A percentile compares a stretch with the other conserved stretches of the same genome.
Conservation (phyloP, 53 echinoderm and acorn worm species). For the Echinometra lucunter region DNA sequence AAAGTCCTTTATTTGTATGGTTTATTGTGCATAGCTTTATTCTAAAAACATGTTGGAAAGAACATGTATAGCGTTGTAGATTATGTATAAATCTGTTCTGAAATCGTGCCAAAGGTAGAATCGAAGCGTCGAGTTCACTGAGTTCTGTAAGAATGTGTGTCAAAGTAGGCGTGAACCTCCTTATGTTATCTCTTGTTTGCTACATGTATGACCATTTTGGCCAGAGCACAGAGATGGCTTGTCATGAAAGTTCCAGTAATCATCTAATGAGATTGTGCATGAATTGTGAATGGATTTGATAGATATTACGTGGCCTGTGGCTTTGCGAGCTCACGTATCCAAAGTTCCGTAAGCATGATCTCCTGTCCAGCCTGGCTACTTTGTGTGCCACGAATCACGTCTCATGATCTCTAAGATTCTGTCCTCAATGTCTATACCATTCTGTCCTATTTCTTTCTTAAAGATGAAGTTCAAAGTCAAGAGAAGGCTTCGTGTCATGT, state of each 20-base stretch:
- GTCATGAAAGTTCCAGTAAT: background rate
- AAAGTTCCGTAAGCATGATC: background rate
- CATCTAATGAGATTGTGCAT: background rate
- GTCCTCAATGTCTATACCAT: background rate
- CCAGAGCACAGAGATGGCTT: background rate
- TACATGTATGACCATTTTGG: too few species aligned
- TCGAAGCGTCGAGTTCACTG: too few species aligned
- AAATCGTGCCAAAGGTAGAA: too few species aligned
- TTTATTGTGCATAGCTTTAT: too few species aligned
- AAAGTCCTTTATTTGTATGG: too few species aligned
- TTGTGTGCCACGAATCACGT: background rate
- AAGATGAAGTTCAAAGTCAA: background rate
- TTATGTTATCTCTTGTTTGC: too few species aligned
- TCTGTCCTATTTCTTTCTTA: background rate
- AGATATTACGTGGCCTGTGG: background rate
- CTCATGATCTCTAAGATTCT: background rate
- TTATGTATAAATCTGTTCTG: too few species aligned
- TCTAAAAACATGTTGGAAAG: too few species aligned
- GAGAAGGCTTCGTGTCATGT: background rate
- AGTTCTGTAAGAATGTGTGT: too few species aligned
- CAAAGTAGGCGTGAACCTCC: too few species aligned
- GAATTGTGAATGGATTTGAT: constrained; percentile 17
- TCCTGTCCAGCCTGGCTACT: background rate
- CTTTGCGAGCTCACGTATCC: background rate
- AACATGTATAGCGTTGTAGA: too few species aligned